These are phyloP conservation scores for Nymphalis io DNA, from an alignment of 1,140 invertebrate genomes.

Conservation along the genomic window DNA sequence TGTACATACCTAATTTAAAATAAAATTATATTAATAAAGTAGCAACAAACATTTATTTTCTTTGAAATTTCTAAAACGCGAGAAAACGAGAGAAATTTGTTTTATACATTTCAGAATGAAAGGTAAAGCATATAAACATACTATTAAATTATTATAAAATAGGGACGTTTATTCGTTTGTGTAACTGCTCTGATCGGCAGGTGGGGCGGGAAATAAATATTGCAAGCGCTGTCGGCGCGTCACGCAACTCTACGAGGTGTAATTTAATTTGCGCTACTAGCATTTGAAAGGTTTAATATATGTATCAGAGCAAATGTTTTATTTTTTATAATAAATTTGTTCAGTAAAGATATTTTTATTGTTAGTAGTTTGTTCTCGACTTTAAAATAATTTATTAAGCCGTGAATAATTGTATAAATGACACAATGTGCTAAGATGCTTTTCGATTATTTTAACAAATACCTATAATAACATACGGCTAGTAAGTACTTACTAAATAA, in stretches of 20 bases:
- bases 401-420: background rate
- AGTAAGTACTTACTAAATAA: too few relatives aligned
- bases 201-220: conserved; percentile 65
- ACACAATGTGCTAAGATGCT: too few relatives aligned
- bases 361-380: background rate
- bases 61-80: too few relatives aligned
- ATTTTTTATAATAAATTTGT: background rate
- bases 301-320: conserved; percentile 1
- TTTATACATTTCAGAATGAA: background rate
- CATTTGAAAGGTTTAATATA: conserved; percentile 27
- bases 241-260: conserved; percentile 42
- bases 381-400: conserved; percentile 1
- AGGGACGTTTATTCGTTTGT: conserved; percentile 9
- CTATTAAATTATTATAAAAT: background rate
- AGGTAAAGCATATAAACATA: background rate
- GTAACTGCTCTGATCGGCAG: conserved; percentile 29
- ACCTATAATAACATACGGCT: too few relatives aligned
- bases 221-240: conserved; percentile 57
- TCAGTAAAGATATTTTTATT: background rate
- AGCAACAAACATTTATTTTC: background rate
- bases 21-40: background rate
- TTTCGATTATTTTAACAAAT: too few relatives aligned
- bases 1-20: too few relatives aligned
- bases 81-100: background rate
- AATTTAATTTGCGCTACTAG: conserved; percentile 30